Percentiles rank a stretch among this genome's conserved stretches.
Evolutionary conservation across 2,888 invertebrate species (phyloP).

Genomic region (Nemurella pictetii): DNA sequence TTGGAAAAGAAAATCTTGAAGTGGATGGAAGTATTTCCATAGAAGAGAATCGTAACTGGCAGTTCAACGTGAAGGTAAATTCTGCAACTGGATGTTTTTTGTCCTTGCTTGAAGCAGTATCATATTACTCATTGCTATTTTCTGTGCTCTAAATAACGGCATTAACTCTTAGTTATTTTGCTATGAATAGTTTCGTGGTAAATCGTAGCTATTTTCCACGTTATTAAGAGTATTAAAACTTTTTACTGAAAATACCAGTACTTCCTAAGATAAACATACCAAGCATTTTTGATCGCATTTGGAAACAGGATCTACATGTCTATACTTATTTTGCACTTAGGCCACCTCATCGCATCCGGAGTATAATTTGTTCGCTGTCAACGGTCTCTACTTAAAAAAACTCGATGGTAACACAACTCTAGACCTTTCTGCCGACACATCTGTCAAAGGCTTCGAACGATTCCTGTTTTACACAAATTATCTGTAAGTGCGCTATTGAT

Average conservation of each 20-base stretch:
- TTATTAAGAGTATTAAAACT: too few relatives aligned
- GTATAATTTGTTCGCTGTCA: conserved; percentile 33
- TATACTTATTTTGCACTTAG: conserved; percentile 7
- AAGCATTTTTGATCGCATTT: too few relatives aligned
- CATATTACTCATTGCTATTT: too few relatives aligned
- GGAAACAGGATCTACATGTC: too few relatives aligned
- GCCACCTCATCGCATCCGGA: conserved; percentile 35
- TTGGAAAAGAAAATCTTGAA: not conserved
- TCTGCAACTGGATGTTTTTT: too few relatives aligned
- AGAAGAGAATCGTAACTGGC: not conserved
- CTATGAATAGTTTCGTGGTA: too few relatives aligned
- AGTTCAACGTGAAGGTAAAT: conserved; percentile 10
- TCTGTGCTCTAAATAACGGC: too few relatives aligned
- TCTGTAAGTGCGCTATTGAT: conserved; percentile 7
- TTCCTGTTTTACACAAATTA: conserved; percentile 9
- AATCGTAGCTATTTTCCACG: too few relatives aligned
- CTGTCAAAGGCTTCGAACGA: conserved; percentile 51
- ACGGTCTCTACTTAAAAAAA: conserved; percentile 27
- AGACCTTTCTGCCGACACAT: conserved; percentile 51
- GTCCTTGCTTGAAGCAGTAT: too few relatives aligned
- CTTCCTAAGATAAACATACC: too few relatives aligned
- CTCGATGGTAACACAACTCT: conserved; percentile 48
- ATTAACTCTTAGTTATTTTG: too few relatives aligned
- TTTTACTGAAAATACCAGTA: too few relatives aligned
- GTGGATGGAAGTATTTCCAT: not conserved